Evolutionary conservation across 2,888 invertebrate genomes (phyloP).

Genomic region (Sthenelais limicola): DNA sequence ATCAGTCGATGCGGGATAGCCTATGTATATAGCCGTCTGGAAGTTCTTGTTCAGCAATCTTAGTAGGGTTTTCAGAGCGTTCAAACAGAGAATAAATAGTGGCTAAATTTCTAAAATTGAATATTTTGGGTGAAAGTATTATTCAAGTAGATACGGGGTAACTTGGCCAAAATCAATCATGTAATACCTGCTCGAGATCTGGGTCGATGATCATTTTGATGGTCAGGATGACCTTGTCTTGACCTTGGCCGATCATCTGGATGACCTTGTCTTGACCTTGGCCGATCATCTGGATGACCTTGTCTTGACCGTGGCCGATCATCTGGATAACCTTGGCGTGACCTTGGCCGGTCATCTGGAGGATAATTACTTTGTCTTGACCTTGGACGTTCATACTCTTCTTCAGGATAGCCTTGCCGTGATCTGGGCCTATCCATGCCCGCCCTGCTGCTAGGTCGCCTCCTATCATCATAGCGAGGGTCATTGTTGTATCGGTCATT

Average conservation of each 20-base stretch:
- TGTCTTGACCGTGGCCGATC: constrained; percentile 42
- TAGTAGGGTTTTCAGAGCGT: no score
- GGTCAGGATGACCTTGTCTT: constrained; percentile 18
- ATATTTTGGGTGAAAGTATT: no score
- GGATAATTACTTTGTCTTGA: constrained; percentile 46
- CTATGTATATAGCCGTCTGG: no score
- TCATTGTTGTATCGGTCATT: constrained; percentile 27
- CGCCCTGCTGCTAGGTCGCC: constrained; percentile 26
- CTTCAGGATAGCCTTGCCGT: constrained; percentile 46
- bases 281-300: constrained; percentile 33
- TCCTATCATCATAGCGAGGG: not conserved
- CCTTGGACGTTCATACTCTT: constrained; percentile 42
- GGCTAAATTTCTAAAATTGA: no score
- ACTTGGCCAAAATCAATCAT: no score
- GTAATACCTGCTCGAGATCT: no score
- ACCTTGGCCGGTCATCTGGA: constrained; percentile 43
- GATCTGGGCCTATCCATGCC: constrained; percentile 44
- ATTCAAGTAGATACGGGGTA: no score
- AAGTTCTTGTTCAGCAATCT: no score
- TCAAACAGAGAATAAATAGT: no score
- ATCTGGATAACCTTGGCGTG: constrained; percentile 23
- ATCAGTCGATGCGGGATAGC: no score
- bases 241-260: constrained; percentile 34
- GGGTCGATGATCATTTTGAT: no score
- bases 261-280: constrained; percentile 37